Evolutionary conservation across 2,113 vertebrate genomes (phyloP).

Genomic region (Numida meleagris): DNA sequence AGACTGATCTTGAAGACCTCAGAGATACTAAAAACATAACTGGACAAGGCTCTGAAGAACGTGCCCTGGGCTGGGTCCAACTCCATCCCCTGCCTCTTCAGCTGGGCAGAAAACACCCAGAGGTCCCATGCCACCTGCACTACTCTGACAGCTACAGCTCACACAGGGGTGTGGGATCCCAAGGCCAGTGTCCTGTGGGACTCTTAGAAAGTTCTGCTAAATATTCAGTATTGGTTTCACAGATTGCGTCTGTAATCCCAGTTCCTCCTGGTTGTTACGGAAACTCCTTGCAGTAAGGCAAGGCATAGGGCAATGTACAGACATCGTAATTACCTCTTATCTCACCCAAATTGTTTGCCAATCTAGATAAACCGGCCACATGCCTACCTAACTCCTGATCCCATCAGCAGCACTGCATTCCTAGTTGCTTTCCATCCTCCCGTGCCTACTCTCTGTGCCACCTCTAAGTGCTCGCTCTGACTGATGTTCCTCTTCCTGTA

Average conservation of each 20-base stretch:
- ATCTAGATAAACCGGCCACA: neutral
- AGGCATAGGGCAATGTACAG: neutral
- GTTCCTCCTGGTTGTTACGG: neutral
- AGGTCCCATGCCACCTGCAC: neutral
- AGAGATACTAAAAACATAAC: neutral
- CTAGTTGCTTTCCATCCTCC: neutral
- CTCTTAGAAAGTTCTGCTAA: neutral
- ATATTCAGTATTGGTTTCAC: neutral
- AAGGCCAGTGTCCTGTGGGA: neutral
- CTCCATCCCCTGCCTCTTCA: neutral
- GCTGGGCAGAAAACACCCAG: neutral
- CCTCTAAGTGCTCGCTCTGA: neutral
- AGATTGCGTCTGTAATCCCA: neutral
- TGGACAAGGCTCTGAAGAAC: neutral
- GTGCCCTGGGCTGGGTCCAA: neutral
- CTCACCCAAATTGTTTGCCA: slow-evolving; percentile 35
- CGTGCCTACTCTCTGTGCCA: fast-evolving
- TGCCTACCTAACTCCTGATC: neutral
- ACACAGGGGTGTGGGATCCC: neutral
- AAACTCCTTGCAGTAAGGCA: neutral
- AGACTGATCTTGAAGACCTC: neutral
- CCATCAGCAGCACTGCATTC: neutral
- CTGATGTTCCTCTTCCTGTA: neutral
- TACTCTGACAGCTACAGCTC: neutral
- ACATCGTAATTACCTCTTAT: slow-evolving; percentile 35